A percentile compares a stretch with the other conserved stretches of the same genome.
phyloP scores from a whole-genome alignment of 2,888 invertebrate genomes.

The Acanthosepion pharaonis region DNA sequence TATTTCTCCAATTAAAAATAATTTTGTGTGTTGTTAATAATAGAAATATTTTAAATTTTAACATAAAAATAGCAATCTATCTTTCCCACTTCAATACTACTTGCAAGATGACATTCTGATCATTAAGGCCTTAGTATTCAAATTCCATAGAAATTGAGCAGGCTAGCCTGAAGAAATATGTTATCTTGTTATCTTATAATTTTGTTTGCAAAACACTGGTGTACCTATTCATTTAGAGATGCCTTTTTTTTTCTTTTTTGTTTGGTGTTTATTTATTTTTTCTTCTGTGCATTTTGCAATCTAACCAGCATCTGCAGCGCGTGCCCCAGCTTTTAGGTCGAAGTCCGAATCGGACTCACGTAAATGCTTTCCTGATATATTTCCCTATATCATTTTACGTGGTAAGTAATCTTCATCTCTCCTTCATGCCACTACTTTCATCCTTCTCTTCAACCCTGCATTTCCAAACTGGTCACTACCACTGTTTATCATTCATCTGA shows the following conservation, averaged over 20 bases:
- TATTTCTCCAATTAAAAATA: not conserved
- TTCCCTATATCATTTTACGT: not conserved
- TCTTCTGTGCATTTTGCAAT: not conserved
- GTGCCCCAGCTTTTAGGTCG: not conserved
- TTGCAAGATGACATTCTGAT: too few relatives aligned
- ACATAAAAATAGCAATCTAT: not conserved
- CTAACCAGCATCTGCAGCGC: constrained; percentile 6
- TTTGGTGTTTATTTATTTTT: not conserved
- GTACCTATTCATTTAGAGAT: not conserved
- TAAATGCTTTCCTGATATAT: not conserved
- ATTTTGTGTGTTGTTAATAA: not conserved
- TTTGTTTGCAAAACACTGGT: not conserved
- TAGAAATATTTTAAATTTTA: too few relatives aligned
- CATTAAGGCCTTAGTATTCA: too few relatives aligned
- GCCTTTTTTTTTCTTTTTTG: not conserved
- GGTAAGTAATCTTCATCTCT: constrained; percentile 33
- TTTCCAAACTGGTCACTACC: not conserved
- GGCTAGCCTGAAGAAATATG: not conserved
- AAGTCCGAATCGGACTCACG: constrained; percentile 1
- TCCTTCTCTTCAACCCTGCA: not conserved
- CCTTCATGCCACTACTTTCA: not conserved
- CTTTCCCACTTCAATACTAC: not conserved
- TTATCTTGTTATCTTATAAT: not conserved
- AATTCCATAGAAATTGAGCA: not conserved
- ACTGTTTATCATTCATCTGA: not conserved